Evolutionary conservation across 2,888 invertebrate species (phyloP).

Genomic region (Napeogenes inachia): DNA sequence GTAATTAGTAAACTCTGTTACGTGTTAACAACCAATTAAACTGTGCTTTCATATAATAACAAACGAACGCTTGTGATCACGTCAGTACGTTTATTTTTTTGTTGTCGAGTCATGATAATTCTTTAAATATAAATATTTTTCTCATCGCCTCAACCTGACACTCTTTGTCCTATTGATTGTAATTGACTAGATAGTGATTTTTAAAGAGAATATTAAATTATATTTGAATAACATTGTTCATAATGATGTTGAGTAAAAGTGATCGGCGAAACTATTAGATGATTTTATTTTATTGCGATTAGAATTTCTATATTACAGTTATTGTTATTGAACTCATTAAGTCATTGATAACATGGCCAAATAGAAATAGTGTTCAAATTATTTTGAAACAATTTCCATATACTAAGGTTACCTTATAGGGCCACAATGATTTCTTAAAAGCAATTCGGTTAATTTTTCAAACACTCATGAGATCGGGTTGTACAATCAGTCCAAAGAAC

Average conservation of each 20-base stretch:
- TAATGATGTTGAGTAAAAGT: slow-evolving; percentile 11
- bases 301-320: too few species aligned
- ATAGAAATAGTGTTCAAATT: too few species aligned
- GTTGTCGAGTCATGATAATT: slow-evolving; percentile 35
- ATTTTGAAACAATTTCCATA: too few species aligned
- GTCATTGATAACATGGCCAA: too few species aligned
- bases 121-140: slow-evolving; percentile 21
- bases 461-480: too few species aligned
- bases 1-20: slow-evolving; percentile 19
- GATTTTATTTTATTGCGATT: too few species aligned
- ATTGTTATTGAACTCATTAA: too few species aligned
- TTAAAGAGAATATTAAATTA: slow-evolving; percentile 21
- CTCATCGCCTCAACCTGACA: slow-evolving; percentile 12
- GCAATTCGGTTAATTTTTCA: too few species aligned
- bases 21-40: slow-evolving; percentile 46
- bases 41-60: slow-evolving; percentile 37
- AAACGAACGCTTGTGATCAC: slow-evolving; percentile 32
- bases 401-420: too few species aligned
- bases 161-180: slow-evolving; percentile 20
- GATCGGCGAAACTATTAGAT: too few species aligned
- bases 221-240: slow-evolving; percentile 12
- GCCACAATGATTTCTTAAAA: too few species aligned
- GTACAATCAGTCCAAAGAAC: too few species aligned
- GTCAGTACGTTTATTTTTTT: slow-evolving; percentile 36
- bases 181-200: slow-evolving; percentile 29